Conservation (phyloP, 2,797 vertebrate genomes). For the Microtus agrestis region DNA sequence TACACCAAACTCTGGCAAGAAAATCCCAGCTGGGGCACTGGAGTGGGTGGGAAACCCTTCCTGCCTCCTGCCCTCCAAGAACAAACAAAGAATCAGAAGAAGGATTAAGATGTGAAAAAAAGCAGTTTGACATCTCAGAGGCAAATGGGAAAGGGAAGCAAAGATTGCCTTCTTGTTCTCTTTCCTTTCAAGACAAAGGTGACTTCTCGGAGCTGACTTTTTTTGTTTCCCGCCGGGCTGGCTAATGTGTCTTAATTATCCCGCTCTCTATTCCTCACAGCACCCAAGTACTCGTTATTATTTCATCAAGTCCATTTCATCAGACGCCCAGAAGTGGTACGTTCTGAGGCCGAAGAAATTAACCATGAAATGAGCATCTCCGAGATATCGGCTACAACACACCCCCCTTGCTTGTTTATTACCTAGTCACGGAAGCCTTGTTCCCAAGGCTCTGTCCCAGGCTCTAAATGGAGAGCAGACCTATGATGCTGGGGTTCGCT, state of each 20-base stretch:
- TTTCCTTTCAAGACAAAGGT: conserved; percentile 32
- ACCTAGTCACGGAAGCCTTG: not conserved
- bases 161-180: not conserved
- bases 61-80: not conserved
- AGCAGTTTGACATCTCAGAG: conserved; percentile 53
- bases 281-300: conserved; percentile 24
- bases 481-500: not conserved
- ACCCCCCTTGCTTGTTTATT: not conserved
- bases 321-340: not conserved
- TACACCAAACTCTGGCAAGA: not conserved
- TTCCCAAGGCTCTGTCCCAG: not conserved
- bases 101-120: conserved; percentile 54
- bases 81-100: not conserved
- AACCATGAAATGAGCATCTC: conserved; percentile 41
- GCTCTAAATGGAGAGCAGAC: not conserved
- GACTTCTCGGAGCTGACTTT: not conserved
- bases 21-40: not conserved
- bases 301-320: conserved; percentile 58
- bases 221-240: conserved; percentile 47
- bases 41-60: not conserved
- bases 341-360: conserved; percentile 58
- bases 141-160: conserved; percentile 22
- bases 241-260: conserved; percentile 57
- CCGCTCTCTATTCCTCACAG: not conserved
- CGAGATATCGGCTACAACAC: not conserved